Evolutionary conservation across 2,797 vertebrate genomes (phyloP).

Genomic region (Falco peregrinus): DNA sequence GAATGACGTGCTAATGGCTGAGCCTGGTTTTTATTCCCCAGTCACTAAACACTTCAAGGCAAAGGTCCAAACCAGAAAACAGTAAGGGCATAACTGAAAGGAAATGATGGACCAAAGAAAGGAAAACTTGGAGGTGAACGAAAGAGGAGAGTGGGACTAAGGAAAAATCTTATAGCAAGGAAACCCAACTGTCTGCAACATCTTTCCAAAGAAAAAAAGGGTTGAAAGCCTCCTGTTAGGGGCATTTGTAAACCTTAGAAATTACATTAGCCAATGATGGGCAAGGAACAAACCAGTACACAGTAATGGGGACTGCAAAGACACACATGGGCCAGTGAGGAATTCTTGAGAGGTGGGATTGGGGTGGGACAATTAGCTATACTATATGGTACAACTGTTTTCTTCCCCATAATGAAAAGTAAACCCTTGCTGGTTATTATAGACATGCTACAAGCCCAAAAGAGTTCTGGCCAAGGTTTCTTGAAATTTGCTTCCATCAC

Average conservation of each 20-base stretch:
- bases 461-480: neutral
- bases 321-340: neutral
- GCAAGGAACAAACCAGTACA: neutral
- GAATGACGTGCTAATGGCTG: neutral
- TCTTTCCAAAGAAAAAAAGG: neutral
- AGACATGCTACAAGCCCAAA: neutral
- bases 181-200: neutral
- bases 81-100: neutral
- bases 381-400: neutral
- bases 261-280: neutral
- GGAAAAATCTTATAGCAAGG: neutral
- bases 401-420: neutral
- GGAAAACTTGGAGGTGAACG: neutral
- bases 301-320: neutral
- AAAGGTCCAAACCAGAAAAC: neutral
- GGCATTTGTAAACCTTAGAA: neutral
- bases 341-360: neutral
- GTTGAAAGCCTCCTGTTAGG: neutral
- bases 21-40: neutral
- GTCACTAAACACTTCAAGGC: neutral
- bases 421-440: neutral
- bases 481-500: neutral
- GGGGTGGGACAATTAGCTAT: neutral
- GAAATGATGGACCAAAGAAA: neutral
- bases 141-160: neutral